Evolutionary conservation across 2,113 vertebrate species (phyloP).

Genomic region (Henicopernis longicauda): DNA sequence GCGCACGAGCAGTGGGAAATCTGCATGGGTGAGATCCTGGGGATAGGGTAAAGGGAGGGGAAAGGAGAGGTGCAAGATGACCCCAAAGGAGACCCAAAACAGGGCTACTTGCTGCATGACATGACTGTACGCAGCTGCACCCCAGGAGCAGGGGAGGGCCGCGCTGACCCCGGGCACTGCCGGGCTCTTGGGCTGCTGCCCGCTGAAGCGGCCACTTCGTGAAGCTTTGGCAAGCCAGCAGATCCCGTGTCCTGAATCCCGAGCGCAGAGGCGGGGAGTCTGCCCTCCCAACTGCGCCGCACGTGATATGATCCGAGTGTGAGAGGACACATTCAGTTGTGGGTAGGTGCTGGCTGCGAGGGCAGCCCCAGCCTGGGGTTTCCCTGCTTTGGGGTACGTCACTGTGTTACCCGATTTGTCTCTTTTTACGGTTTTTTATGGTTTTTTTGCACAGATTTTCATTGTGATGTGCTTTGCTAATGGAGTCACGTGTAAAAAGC

Average conservation of each 20-base stretch:
- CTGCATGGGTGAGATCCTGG: background rate
- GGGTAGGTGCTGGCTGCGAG: background rate
- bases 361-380: background rate
- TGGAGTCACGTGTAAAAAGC: background rate
- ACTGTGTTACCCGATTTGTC: background rate
- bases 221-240: background rate
- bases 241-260: accelerated
- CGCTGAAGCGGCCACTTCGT: background rate
- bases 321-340: background rate
- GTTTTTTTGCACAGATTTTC: background rate
- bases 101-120: background rate
- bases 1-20: background rate
- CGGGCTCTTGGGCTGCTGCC: background rate
- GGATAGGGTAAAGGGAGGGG: background rate
- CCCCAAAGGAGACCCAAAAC: background rate
- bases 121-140: background rate
- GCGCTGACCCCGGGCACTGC: accelerated
- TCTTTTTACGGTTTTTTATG: background rate
- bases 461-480: background rate
- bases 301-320: accelerated
- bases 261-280: accelerated
- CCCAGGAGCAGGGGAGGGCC: background rate
- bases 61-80: background rate
- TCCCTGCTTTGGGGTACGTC: background rate
- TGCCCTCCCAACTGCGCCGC: accelerated